Conservation (phyloP, 2,113 vertebrate genomes). For the Dasypus novemcinctus region DNA sequence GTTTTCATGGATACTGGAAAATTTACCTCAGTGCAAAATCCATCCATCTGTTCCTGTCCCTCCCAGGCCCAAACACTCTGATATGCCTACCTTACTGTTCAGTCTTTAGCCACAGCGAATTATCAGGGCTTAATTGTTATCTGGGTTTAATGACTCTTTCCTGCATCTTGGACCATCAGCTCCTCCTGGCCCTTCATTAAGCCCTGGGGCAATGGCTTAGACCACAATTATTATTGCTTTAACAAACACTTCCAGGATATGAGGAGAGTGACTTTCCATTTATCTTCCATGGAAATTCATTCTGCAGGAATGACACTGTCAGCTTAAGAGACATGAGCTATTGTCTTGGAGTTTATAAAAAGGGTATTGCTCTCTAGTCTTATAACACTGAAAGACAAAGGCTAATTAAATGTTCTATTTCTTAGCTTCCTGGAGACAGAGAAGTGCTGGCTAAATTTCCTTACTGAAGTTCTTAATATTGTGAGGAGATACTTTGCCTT, state of each 20-base stretch:
- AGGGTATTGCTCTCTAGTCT: neutral
- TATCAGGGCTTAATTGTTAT: conserved; percentile 62
- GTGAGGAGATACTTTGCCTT: neutral
- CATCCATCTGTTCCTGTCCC: neutral
- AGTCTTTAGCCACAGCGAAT: conserved; percentile 58
- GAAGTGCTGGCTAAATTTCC: conserved; percentile 53
- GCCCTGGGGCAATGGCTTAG: conserved; percentile 65
- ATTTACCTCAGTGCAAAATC: neutral
- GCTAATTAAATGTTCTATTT: conserved; percentile 70
- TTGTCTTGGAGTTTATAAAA: conserved; percentile 51
- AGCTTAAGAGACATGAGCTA: conserved; percentile 65
- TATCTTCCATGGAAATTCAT: conserved; percentile 71
- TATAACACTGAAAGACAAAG: conserved; percentile 70
- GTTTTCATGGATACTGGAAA: neutral
- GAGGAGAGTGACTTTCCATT: conserved; percentile 73
- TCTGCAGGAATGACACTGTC: conserved; percentile 69
- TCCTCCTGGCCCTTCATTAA: conserved; percentile 69
- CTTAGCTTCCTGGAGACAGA: conserved; percentile 40
- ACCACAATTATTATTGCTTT: conserved; percentile 69
- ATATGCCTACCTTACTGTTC: neutral
- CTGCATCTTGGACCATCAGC: conserved; percentile 58
- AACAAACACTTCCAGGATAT: conserved; percentile 73
- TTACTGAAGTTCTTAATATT: conserved; percentile 40
- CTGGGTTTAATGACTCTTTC: conserved; percentile 55
- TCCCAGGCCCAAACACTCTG: conserved; percentile 12